Base-by-base conservation (phyloP, 2,113 vertebrate species). In the Leucoraja erinaceus region DNA sequence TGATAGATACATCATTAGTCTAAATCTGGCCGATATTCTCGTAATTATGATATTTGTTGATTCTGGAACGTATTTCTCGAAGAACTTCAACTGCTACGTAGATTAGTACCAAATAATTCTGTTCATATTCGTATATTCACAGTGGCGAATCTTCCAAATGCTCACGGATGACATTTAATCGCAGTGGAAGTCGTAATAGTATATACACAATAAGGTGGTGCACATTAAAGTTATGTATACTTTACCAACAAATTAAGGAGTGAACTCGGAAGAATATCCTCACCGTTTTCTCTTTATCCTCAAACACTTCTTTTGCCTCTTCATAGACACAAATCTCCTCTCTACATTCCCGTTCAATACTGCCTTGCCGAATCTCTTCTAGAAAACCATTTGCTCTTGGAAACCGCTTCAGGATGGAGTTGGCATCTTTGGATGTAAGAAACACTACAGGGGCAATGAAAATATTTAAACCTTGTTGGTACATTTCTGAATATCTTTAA, bases 321-420 rank as follows among this genome's bases (percentile, higher is more conserved):
- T 98, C 97, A 0, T 98, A 97, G 95, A 97, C 98, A 96, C 97
- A 98, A 95, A 97, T 96, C 95, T 98, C 97, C 93, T 98, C 97
- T 0, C 96, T 94, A 94, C 97, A 98, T 94, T 98, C 97, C 0
- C 97, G 95, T 94, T 98, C 97, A 0, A 98, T 96, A 95, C 96
- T 97, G 88, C 97, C 97, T 94, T 97, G 97, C 14, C 96, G 95
- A 56, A 97, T 94, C 95, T 98, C 97, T 94, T 98, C 98, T 95
- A 98, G 94, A 94, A 98, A 98, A 83, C 97, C 94, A 5, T 97
- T 98, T 94, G 97, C 97, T 72, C 97, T 95, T 77, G 97, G 97
- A 93, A 97, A 96, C 18, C 97, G 96, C 94, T 96, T 97, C 95
- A 97, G 96, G 90, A 98, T 78, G 0, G 97, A 96, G 94, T 97